Percentiles rank a stretch among this genome's conserved stretches.
These are phyloP conservation scores for Semnornis frantzii DNA, from an alignment of 2,113 vertebrate species.

Conservation along the genomic window DNA sequence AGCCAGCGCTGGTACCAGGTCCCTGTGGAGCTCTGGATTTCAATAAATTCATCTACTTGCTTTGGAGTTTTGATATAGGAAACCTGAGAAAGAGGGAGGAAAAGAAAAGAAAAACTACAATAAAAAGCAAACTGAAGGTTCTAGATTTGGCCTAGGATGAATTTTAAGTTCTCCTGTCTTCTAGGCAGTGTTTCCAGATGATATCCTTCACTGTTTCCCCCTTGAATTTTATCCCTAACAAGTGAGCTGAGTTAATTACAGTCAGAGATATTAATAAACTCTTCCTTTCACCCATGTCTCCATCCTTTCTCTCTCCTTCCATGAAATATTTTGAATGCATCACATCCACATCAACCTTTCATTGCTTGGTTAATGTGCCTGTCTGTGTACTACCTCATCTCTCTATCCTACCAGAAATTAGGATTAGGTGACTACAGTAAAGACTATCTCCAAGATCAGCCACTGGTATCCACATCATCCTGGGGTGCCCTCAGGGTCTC, in stretches of 20 bases:
- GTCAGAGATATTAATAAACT: background rate
- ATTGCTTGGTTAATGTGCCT: background rate
- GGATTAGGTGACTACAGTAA: background rate
- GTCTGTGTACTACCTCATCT: background rate
- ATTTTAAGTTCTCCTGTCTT: background rate
- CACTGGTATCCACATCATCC: background rate
- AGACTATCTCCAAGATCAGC: background rate
- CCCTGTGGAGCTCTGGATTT: constrained; percentile 93
- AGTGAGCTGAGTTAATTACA: background rate
- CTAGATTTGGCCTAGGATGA: background rate
- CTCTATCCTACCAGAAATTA: background rate
- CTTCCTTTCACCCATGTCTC: background rate
- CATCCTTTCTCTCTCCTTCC: background rate
- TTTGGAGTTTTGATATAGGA: constrained; percentile 94
- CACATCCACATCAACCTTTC: background rate
- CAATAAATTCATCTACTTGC: constrained; percentile 93
- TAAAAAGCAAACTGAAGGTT: background rate
- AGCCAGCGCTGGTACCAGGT: constrained; percentile 91
- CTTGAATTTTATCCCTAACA: background rate
- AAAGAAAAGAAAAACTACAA: background rate
- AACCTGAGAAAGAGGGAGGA: constrained; percentile 75
- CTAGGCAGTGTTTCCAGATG: background rate
- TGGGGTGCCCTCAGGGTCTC: background rate
- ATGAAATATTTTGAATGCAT: background rate
- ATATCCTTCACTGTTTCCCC: background rate